These are phyloP conservation scores for Megalopta genalis DNA, from an alignment of 1,140 invertebrate genomes.

Conservation along the genomic window DNA sequence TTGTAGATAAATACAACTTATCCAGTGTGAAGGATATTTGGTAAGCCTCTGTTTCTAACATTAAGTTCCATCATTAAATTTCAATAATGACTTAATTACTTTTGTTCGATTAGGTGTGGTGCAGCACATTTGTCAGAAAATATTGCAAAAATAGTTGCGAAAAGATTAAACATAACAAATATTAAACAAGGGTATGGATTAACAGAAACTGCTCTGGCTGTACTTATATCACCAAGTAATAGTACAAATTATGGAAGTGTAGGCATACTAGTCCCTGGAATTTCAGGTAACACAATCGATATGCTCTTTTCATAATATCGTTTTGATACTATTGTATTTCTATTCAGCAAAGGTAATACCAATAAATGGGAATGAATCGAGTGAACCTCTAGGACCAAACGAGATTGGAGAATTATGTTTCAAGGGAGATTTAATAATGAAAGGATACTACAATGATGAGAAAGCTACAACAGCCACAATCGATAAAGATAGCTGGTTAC, in stretches of 20 bases:
- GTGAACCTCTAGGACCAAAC: slow-evolving; percentile 81
- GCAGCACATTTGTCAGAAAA: slow-evolving; percentile 79
- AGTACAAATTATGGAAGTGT: slow-evolving; percentile 72
- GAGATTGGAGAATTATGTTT: slow-evolving; percentile 85
- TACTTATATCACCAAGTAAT: slow-evolving; percentile 54
- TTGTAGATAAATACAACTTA: slow-evolving; percentile 77
- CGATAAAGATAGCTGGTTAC: slow-evolving; percentile 85
- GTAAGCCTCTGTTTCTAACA: slow-evolving; percentile 24
- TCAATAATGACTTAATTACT: not conserved
- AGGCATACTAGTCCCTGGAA: slow-evolving; percentile 59
- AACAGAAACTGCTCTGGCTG: slow-evolving; percentile 79
- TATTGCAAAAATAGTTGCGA: slow-evolving; percentile 74
- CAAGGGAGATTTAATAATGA: slow-evolving; percentile 69
- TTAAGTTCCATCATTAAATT: not conserved
- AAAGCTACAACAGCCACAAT: slow-evolving; percentile 67
- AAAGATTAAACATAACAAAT: slow-evolving; percentile 73
- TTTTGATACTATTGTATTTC: slow-evolving; percentile 1
- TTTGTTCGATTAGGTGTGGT: slow-evolving; percentile 64
- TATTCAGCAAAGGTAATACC: slow-evolving; percentile 64
- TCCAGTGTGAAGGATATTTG: slow-evolving; percentile 75
- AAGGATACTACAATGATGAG: slow-evolving; percentile 67
- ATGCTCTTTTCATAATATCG: not conserved
- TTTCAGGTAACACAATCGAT: slow-evolving; percentile 49
- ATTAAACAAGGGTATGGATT: slow-evolving; percentile 80
- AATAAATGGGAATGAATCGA: slow-evolving; percentile 47